Percentiles rank a stretch among this genome's conserved stretches.
Evolutionary conservation across 2,113 vertebrate species (phyloP).

Genomic region (Callithrix jacchus): DNA sequence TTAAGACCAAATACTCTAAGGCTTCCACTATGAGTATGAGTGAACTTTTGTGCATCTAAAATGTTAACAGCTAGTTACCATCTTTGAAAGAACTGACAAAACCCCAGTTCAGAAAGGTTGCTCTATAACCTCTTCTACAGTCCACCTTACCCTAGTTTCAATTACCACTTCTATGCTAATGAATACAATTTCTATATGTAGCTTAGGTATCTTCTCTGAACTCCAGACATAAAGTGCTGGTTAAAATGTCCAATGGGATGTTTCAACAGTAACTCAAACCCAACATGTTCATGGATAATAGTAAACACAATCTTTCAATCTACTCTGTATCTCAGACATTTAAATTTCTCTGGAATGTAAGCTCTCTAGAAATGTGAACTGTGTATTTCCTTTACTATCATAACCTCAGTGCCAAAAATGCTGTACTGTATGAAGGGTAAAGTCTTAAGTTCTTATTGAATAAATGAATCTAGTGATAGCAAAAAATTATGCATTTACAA

Average conservation of each 20-base stretch:
- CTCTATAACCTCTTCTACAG: neutral
- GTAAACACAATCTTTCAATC: neutral
- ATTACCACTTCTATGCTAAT: neutral
- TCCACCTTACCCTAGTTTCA: neutral
- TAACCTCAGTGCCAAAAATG: neutral
- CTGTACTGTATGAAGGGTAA: neutral
- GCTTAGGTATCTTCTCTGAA: neutral
- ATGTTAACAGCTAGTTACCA: neutral
- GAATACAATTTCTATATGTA: neutral
- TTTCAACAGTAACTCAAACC: neutral
- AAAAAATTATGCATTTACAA: neutral
- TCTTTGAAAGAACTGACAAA: neutral
- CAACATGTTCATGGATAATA: neutral
- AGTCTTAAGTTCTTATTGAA: neutral
- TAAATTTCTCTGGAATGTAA: slow-evolving; percentile 8
- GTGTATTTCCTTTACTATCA: neutral
- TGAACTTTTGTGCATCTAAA: neutral
- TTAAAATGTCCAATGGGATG: neutral
- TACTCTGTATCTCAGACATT: neutral
- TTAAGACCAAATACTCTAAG: neutral
- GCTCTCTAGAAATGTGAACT: neutral
- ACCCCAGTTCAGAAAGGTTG: neutral
- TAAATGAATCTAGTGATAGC: neutral
- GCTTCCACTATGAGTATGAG: neutral
- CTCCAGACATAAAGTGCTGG: neutral